These are phyloP conservation scores for Cricetomys ansorgei DNA, from an alignment of 2,113 vertebrate species.

Conservation along the genomic window DNA sequence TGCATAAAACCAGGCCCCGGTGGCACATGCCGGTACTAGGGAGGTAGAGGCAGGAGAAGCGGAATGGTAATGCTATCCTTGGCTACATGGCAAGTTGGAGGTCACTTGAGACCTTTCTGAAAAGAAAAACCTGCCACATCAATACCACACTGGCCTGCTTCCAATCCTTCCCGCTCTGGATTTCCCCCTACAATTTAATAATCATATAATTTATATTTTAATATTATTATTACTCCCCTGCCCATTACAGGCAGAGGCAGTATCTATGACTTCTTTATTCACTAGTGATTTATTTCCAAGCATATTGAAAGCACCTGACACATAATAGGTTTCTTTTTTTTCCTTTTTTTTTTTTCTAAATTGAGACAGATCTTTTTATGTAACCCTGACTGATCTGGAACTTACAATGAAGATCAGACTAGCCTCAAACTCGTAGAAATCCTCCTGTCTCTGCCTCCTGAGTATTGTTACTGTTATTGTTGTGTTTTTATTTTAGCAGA, in stretches of 20 bases:
- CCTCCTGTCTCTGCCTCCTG: background rate
- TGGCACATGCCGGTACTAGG: background rate
- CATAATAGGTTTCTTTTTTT: background rate
- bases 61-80: background rate
- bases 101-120: background rate
- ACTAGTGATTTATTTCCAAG: background rate
- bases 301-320: background rate
- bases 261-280: background rate
- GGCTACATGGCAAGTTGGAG: background rate
- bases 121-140: background rate
- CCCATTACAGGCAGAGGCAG: background rate
- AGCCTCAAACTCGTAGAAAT: background rate
- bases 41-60: background rate
- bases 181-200: background rate
- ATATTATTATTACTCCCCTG: background rate
- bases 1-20: background rate
- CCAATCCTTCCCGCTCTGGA: background rate
- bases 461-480: background rate
- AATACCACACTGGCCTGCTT: background rate
- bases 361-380: background rate
- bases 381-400: background rate
- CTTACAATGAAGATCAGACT: background rate
- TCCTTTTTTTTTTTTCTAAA: no score
- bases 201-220: background rate
- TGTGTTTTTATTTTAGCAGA: background rate